Conservation (phyloP, 37 sponge, comb jelly and placozoan species). For the Sycon ciliatum region DNA sequence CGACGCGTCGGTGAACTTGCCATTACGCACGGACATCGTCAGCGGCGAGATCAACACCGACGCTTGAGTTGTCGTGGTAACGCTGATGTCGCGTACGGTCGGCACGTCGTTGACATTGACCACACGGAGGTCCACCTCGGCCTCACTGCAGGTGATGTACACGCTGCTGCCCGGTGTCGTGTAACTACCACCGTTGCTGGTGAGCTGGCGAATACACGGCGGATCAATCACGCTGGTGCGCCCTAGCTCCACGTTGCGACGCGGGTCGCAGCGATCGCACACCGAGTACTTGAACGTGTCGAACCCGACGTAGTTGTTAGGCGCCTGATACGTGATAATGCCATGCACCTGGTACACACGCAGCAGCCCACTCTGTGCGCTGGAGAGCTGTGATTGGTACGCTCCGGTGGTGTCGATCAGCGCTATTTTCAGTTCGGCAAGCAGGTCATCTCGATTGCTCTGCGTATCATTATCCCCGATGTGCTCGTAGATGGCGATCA, state of each 20-base stretch:
- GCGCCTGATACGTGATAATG: conserved; percentile 67
- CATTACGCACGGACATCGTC: conserved; percentile 31
- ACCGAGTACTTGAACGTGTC: conserved; percentile 69
- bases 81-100: conserved; percentile 40
- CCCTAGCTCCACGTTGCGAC: conserved; percentile 53
- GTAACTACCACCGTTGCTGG: conserved; percentile 38
- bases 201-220: conserved; percentile 54
- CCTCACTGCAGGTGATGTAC: conserved; percentile 57
- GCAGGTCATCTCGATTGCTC: not conserved
- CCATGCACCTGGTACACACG: conserved; percentile 77
- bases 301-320: conserved; percentile 51
- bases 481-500: conserved; percentile 45
- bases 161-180: conserved; percentile 2
- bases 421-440: conserved; percentile 28
- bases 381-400: conserved; percentile 30
- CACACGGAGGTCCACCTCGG: conserved; percentile 37
- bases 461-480: conserved; percentile 46
- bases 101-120: conserved; percentile 71
- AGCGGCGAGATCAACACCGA: conserved; percentile 49
- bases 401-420: conserved; percentile 21
- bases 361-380: conserved; percentile 41
- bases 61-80: conserved; percentile 10
- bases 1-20: conserved; percentile 35
- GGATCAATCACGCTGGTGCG: conserved; percentile 40
- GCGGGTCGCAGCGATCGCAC: conserved; percentile 69